A percentile compares a stretch with the other conserved stretches of the same genome.
Conservation (phyloP, 2,888 invertebrate species). For the Parapristionchus giblindavisi region DNA sequence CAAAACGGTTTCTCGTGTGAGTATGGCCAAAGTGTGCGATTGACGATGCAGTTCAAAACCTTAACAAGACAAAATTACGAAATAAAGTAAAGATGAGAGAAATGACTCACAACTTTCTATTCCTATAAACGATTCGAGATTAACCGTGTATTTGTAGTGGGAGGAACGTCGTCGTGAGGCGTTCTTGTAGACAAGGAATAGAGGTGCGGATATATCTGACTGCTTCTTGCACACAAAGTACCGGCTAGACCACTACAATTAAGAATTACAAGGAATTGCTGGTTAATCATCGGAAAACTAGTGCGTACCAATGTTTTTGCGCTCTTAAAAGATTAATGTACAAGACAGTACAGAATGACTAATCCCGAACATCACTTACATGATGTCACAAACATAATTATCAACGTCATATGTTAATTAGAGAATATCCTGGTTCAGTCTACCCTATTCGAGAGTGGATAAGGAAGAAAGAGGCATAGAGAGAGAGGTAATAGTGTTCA, state of each 20-base stretch:
- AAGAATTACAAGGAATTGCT: neutral
- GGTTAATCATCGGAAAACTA: no score
- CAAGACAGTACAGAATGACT: no score
- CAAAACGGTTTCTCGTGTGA: slow-evolving; percentile 26
- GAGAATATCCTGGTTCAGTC: no score
- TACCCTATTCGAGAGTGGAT: no score
- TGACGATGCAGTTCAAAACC: slow-evolving; percentile 34
- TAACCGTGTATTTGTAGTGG: slow-evolving; percentile 17
- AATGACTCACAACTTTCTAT: slow-evolving; percentile 28
- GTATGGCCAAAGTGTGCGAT: slow-evolving; percentile 38
- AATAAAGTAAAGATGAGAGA: neutral
- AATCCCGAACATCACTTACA: no score
- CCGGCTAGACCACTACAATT: slow-evolving; percentile 29
- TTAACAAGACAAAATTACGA: neutral
- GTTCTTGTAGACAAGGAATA: slow-evolving; percentile 38
- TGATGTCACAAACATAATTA: no score
- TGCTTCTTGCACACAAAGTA: slow-evolving; percentile 39
- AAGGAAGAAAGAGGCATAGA: no score
- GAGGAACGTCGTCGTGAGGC: slow-evolving; percentile 17
- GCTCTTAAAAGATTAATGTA: no score
- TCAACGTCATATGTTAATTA: no score
- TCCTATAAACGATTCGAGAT: slow-evolving; percentile 28
- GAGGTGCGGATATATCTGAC: slow-evolving; percentile 24
- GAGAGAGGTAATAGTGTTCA: no score
- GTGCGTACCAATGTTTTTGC: no score